These are phyloP conservation scores for Dinomys branickii DNA, from an alignment of 2,113 vertebrate genomes.

Conservation along the genomic window DNA sequence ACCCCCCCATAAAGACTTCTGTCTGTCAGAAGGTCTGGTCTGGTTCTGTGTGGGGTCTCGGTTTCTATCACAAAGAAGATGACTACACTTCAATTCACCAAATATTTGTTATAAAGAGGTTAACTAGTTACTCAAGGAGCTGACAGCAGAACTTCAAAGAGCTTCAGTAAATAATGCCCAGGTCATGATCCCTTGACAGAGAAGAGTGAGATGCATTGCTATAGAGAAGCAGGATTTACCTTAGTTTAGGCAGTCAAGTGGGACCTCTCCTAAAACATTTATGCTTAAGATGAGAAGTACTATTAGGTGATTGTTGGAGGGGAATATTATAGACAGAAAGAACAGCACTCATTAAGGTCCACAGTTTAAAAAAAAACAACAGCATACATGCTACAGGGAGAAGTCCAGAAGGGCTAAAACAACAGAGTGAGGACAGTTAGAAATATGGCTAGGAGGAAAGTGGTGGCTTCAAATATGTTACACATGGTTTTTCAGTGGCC, in stretches of 20 bases:
- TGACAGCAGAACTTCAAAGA: not conserved
- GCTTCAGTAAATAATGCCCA: not conserved
- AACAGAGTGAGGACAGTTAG: not conserved
- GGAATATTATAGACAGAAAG: slow-evolving; percentile 13
- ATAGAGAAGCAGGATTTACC: not conserved
- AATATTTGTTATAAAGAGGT: slow-evolving; percentile 9
- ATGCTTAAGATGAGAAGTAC: not conserved
- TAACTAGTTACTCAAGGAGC: not conserved
- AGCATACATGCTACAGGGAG: not conserved
- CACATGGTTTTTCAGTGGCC: not conserved
- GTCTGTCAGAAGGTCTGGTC: too few species aligned
- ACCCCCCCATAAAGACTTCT: too few species aligned
- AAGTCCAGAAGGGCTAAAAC: not conserved
- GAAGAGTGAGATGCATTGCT: not conserved
- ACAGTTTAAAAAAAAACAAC: not conserved
- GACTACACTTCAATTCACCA: not conserved
- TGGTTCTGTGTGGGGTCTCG: too few species aligned
- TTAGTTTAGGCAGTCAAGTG: not conserved
- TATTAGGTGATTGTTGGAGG: not conserved
- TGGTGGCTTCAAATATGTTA: not conserved
- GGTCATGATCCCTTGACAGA: not conserved
- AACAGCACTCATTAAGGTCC: not conserved
- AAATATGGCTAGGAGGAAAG: not conserved
- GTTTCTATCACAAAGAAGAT: too few species aligned
- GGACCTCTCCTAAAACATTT: not conserved